Percentiles rank a stretch among this genome's conserved stretches.
Evolutionary conservation across 2,888 invertebrate species (phyloP).

Genomic region (Chydorus sphaericus): DNA sequence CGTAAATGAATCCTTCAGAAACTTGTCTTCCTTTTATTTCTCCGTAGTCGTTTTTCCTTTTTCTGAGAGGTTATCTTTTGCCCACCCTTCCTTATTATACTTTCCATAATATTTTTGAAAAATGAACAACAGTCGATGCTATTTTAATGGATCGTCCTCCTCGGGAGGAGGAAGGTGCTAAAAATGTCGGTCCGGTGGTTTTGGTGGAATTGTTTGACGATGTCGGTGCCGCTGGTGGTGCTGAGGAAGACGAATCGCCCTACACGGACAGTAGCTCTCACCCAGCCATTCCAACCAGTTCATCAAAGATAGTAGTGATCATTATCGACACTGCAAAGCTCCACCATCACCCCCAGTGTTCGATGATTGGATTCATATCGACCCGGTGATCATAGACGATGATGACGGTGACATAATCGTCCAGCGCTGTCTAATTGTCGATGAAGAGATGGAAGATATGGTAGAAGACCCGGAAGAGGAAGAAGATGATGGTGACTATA

Average conservation of each 20-base stretch:
- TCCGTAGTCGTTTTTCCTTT: too few species aligned
- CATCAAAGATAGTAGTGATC: too few species aligned
- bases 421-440: neutral
- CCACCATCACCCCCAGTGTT: too few species aligned
- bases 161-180: neutral
- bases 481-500: slow-evolving; percentile 22
- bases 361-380: too few species aligned
- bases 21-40: too few species aligned
- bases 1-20: neutral
- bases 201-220: neutral
- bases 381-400: neutral
- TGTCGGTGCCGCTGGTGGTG: neutral
- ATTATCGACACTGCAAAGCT: too few species aligned
- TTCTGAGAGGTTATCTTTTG: too few species aligned
- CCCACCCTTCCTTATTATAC: neutral
- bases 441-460: neutral
- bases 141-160: neutral
- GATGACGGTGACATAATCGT: neutral
- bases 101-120: too few species aligned
- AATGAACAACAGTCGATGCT: slow-evolving; percentile 3
- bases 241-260: slow-evolving; percentile 4
- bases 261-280: neutral
- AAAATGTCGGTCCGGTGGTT: neutral
- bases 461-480: slow-evolving; percentile 7
- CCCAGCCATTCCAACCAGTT: neutral